Percentiles rank a stretch among this genome's conserved stretches.
These are phyloP conservation scores for Astreopora myriophthalma DNA, from an alignment of 64 coral and sea anemone species.

Conservation along the genomic window DNA sequence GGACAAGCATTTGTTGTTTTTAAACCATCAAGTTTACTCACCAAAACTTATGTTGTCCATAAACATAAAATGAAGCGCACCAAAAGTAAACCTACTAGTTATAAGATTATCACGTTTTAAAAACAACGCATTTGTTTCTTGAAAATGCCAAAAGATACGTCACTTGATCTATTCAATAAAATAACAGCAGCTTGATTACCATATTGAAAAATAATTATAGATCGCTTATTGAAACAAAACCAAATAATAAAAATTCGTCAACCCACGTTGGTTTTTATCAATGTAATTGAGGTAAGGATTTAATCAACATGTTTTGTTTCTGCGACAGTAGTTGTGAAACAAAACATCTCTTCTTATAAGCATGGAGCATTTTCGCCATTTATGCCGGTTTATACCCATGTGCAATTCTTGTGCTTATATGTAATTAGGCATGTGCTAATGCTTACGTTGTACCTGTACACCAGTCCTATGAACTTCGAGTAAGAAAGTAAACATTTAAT, in stretches of 20 bases:
- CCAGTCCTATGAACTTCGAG: no score
- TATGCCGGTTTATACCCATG: no score
- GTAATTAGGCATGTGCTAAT: no score
- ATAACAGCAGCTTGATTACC: slow-evolving; percentile 1
- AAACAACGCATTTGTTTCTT: slow-evolving; percentile 50
- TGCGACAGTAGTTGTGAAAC: slow-evolving; percentile 49
- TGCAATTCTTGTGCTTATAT: no score
- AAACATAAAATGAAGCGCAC: slow-evolving; percentile 38
- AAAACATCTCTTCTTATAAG: slow-evolving; percentile 16
- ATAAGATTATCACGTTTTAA: slow-evolving; percentile 44
- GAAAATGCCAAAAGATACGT: background rate
- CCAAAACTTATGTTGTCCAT: slow-evolving; percentile 13
- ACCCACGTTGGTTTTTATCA: slow-evolving; percentile 47
- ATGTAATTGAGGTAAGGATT: slow-evolving; percentile 49
- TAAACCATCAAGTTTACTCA: no score
- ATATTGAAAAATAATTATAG: background rate
- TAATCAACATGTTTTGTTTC: slow-evolving; percentile 52
- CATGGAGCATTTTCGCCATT: background rate
- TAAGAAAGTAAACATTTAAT: no score
- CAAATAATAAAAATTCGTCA: slow-evolving; percentile 47
- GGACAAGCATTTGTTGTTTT: no score
- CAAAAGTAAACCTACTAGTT: slow-evolving; percentile 35
- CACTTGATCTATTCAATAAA: slow-evolving; percentile 3
- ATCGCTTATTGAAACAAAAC: slow-evolving; percentile 40
- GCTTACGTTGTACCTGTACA: no score